Conservation (phyloP, 2,888 invertebrate species). For the Halocaridina rubra region DNA sequence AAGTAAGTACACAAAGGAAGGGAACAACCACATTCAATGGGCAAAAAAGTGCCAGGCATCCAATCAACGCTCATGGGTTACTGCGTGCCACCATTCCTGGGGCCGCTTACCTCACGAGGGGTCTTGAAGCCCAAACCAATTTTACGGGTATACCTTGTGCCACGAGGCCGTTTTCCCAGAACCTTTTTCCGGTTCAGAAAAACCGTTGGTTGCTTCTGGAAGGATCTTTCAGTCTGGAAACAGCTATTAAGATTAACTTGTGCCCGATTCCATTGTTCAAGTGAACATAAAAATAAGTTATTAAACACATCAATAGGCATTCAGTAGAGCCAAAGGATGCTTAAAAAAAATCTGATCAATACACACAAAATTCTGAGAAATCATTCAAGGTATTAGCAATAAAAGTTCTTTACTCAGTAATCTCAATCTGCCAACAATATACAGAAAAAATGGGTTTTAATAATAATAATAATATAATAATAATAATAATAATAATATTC, state of each 20-base stretch:
- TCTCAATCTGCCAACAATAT: too few relatives aligned
- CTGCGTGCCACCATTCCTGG: neutral
- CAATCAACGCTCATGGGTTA: neutral
- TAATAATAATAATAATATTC: too few relatives aligned
- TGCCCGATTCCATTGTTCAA: too few relatives aligned
- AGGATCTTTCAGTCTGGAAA: slow-evolving; percentile 93
- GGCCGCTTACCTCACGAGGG: slow-evolving; percentile 86
- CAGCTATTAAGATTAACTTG: slow-evolving; percentile 36
- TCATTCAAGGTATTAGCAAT: too few relatives aligned
- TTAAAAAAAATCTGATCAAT: too few relatives aligned
- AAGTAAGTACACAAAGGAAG: neutral
- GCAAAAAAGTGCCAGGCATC: neutral
- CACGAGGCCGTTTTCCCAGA: slow-evolving; percentile 78
- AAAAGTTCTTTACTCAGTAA: too few relatives aligned
- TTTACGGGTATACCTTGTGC: slow-evolving; percentile 84
- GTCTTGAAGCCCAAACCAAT: slow-evolving; percentile 98
- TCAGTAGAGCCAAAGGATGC: too few relatives aligned
- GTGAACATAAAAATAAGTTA: too few relatives aligned
- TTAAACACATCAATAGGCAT: too few relatives aligned
- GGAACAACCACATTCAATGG: slow-evolving; percentile 13
- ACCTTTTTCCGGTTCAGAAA: slow-evolving; percentile 89
- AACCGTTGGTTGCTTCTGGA: slow-evolving; percentile 92
- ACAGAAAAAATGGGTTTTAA: too few relatives aligned
- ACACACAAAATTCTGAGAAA: too few relatives aligned
- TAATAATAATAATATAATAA: too few relatives aligned